Evolutionary conservation across 2,113 vertebrate species (phyloP), one percentile per base, ranked within the genome.

Genomic region (Spea multiplicata): DNA sequence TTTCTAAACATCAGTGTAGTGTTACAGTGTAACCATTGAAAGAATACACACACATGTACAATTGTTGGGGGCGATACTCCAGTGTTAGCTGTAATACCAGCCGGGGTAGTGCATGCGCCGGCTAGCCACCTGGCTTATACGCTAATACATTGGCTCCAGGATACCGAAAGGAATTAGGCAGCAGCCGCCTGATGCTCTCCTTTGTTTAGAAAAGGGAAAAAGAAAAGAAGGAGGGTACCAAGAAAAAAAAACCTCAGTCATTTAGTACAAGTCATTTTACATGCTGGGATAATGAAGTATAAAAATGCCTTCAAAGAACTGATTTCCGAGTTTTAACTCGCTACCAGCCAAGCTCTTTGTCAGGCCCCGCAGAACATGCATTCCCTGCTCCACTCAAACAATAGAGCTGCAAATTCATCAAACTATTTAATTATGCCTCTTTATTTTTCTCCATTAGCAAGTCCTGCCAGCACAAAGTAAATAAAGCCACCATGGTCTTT

Each of bases 261-360:
- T 96, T 96, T 95, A 95, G 92, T 93, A 90, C 93, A 91, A 95
- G 96, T 96, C 96, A 95, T 97, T 97, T 98, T 94, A 94, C 97
- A 95, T 95, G 96, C 96, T 98, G 97, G 95, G 97, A 98, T 97
- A 98, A 98, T 96, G 95, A 95, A 95, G 93, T 93, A 95, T 94
- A 93, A 96, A 94, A 97, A 98, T 92, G 91, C 95, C 96, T 98
- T 96, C 96, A 96, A 98, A 98, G 93, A 95, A 93, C 93, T 93
- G 93, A 95, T 96, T 96, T 96, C 95, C 94, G 88, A 86, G 91
- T 92, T 93, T 94, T 90, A 92, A 93, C 92, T 96, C 93, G 89
- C 86, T 88, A 88, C 93, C 91, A 91, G 93, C 91, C 91, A 89
- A 85, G 89, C 88, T 88, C 90, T 93, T 94, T 93, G 93, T 93